Evolutionary conservation across 2,113 vertebrate species (phyloP).

Genomic region (Mesoclemmys tuberculata): DNA sequence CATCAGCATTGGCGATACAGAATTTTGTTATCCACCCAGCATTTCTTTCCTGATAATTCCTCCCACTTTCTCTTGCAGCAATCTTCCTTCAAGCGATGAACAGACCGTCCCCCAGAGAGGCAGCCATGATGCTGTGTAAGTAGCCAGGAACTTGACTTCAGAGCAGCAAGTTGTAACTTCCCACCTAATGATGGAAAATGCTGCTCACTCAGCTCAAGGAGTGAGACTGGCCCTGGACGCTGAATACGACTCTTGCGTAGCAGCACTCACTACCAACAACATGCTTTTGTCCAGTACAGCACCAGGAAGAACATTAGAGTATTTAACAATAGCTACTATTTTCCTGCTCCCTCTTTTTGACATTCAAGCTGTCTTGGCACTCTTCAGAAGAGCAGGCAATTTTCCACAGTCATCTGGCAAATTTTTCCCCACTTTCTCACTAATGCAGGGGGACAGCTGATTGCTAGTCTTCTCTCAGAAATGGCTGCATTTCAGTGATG

Average conservation of each 20-base stretch:
- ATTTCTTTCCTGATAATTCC: not conserved
- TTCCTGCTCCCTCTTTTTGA: not conserved
- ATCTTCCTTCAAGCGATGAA: not conserved
- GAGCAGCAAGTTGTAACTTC: not conserved
- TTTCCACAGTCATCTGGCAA: not conserved
- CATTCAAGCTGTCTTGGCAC: not conserved
- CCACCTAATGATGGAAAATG: not conserved
- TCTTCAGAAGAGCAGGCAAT: not conserved
- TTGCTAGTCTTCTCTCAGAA: not conserved
- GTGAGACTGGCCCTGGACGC: not conserved
- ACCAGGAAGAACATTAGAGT: rapidly evolving
- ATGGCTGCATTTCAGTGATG: not conserved
- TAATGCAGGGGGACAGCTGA: not conserved
- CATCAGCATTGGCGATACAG: not conserved
- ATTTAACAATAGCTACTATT: rapidly evolving
- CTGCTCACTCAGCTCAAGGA: not conserved
- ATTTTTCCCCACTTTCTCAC: not conserved
- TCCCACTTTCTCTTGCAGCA: not conserved
- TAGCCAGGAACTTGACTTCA: not conserved
- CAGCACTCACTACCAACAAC: not conserved
- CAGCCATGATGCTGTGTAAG: not conserved
- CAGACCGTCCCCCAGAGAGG: not conserved
- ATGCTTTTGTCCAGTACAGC: rapidly evolving
- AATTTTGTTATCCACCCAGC: not conserved
- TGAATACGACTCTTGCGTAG: not conserved